phyloP scores from a whole-genome alignment of 92 coral and sea anemone species.

The Blastomussa wellsi region DNA sequence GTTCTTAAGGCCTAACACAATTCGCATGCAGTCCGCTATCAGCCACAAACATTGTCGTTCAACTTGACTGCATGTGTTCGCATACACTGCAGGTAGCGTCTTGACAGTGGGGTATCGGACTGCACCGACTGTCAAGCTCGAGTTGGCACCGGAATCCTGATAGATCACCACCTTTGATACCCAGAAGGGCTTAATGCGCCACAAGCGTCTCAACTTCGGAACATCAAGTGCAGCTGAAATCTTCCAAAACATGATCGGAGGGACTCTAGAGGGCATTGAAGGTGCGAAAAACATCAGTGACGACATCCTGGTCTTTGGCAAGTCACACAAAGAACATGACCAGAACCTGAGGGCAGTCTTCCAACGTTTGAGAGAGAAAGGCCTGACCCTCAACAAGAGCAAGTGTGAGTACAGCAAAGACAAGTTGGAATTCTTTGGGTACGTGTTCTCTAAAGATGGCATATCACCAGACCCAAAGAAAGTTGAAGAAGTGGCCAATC shows the following conservation, averaged over 20 bases:
- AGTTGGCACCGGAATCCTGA: conserved; percentile 61
- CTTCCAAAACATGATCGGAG: conserved; percentile 44
- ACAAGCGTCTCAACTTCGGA: conserved; percentile 50
- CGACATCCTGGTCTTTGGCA: conserved; percentile 56
- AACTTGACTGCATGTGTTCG: no score
- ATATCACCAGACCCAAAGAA: conserved; percentile 35
- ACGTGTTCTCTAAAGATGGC: conserved; percentile 29
- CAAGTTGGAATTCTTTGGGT: conserved; percentile 43
- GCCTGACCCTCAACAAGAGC: conserved; percentile 52
- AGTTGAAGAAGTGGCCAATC: no score
- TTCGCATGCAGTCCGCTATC: no score
- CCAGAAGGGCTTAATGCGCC: conserved; percentile 16
- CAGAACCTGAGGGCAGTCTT: conserved; percentile 42
- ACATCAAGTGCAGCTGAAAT: conserved; percentile 55
- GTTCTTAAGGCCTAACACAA: no score
- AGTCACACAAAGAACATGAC: conserved; percentile 35
- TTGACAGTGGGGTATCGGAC: no score
- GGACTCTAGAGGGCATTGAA: conserved; percentile 39
- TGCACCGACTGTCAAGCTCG: no score
- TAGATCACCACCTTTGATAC: conserved; percentile 54
- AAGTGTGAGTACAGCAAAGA: conserved; percentile 35
- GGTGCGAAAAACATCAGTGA: conserved; percentile 50
- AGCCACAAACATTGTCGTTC: no score
- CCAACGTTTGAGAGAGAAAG: conserved; percentile 50
- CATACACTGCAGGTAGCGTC: no score